Conservation (phyloP, 2,888 invertebrate species). For the Strigamia maritima region DNA sequence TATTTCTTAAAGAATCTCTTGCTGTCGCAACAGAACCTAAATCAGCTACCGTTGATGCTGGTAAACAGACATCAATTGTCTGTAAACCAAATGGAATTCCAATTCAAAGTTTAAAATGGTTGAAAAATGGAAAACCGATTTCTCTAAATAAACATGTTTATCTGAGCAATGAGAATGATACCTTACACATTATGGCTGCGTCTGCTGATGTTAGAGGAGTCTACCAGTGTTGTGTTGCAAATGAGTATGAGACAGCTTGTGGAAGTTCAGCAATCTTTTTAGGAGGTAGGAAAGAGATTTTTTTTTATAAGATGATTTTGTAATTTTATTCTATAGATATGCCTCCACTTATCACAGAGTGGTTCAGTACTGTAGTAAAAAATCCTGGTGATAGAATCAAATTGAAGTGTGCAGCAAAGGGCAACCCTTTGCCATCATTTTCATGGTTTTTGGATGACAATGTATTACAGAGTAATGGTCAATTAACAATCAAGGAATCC, state of each 20-base stretch:
- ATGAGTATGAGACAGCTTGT: slow-evolving; percentile 8
- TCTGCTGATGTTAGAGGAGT: not conserved
- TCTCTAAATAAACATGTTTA: not conserved
- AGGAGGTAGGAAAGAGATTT: no score
- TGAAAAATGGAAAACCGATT: no score
- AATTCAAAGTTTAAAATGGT: no score
- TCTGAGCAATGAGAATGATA: not conserved
- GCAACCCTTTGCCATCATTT: not conserved
- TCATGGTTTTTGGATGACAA: not conserved
- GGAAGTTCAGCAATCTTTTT: slow-evolving; percentile 2
- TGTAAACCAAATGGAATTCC: not conserved
- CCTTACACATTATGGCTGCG: not conserved
- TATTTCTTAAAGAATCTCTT: not conserved
- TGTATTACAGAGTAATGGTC: not conserved
- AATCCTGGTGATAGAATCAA: not conserved
- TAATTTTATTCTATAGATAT: no score
- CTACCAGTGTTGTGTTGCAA: slow-evolving; percentile 17
- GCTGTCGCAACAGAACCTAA: not conserved
- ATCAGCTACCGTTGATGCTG: not conserved
- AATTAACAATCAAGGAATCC: not conserved
- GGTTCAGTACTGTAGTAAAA: no score
- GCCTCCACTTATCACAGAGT: no score
- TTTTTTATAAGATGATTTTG: no score
- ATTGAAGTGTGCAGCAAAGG: not conserved
- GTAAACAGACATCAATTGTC: not conserved